phyloP scores from a whole-genome alignment of 2,888 invertebrate genomes.

The Masnerella sp. region DNA sequence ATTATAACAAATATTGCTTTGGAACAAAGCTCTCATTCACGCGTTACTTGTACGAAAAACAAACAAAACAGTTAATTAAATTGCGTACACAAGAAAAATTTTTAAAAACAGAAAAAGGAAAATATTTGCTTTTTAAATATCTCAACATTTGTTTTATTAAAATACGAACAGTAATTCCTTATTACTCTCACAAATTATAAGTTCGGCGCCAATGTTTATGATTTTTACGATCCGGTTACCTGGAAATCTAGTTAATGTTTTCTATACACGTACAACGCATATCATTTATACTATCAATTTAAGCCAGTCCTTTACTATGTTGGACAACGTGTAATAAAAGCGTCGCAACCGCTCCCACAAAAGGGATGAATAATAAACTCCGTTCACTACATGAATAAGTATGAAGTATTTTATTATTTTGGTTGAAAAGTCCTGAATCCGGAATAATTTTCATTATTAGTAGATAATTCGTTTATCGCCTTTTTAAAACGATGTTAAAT shows the following conservation, averaged over 20 bases:
- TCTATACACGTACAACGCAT: not conserved
- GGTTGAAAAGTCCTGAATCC: no score
- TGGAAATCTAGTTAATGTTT: not conserved
- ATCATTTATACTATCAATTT: conserved; percentile 27
- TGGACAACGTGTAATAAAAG: conserved; percentile 18
- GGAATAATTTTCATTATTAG: no score
- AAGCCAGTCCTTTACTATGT: conserved; percentile 2
- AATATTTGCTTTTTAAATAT: no score
- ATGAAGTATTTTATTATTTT: conserved; percentile 11
- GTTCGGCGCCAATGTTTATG: not conserved
- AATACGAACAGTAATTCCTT: not conserved
- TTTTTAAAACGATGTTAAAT: no score
- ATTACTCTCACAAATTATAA: not conserved
- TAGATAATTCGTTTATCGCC: no score
- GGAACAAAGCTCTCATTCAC: not conserved
- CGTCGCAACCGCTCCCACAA: conserved; percentile 2
- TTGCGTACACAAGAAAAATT: not conserved
- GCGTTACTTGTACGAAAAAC: not conserved
- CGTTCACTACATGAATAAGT: conserved; percentile 13
- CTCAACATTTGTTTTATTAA: not conserved
- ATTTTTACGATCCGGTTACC: not conserved
- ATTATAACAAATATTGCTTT: not conserved
- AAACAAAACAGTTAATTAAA: conserved; percentile 2
- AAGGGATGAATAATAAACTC: conserved; percentile 17
- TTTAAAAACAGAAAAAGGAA: not conserved